phyloP scores from a whole-genome alignment of 2,888 invertebrate genomes.

The Arge pagana region DNA sequence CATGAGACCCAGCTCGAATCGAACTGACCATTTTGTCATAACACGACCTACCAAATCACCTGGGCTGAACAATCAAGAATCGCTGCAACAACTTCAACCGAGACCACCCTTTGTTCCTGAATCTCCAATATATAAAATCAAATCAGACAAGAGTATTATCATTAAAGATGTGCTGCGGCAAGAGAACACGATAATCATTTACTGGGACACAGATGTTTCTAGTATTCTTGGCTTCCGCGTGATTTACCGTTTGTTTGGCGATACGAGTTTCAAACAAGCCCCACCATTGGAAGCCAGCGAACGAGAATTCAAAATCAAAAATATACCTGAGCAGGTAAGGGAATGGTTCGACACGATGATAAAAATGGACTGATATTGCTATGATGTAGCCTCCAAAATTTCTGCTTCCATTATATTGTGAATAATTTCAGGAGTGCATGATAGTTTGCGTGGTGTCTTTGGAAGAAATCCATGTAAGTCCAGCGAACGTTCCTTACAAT shows the following conservation, averaged over 20 bases:
- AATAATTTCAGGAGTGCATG: constrained; percentile 82
- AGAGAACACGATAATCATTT: constrained; percentile 85
- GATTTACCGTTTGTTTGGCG: constrained; percentile 87
- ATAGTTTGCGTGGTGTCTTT: constrained; percentile 91
- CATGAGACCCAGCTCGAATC: constrained; percentile 38
- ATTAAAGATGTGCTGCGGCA: constrained; percentile 85
- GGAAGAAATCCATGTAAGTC: constrained; percentile 86
- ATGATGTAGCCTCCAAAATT: not conserved
- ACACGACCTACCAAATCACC: constrained; percentile 48
- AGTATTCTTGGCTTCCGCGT: constrained; percentile 89
- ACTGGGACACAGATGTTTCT: constrained; percentile 88
- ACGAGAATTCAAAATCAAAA: constrained; percentile 90
- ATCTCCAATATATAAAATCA: constrained; percentile 66
- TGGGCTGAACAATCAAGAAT: constrained; percentile 34
- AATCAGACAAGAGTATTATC: constrained; percentile 77
- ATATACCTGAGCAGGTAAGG: constrained; percentile 83
- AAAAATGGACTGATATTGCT: not conserved
- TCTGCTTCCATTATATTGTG: constrained; percentile 5
- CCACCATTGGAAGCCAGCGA: constrained; percentile 88
- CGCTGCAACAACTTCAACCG: constrained; percentile 59
- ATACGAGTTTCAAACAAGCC: constrained; percentile 87
- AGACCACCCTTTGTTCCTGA: constrained; percentile 75
- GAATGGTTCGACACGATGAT: not conserved
- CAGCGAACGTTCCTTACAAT: constrained; percentile 81
- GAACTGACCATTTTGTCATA: constrained; percentile 52